phyloP scores from a whole-genome alignment of 2,888 invertebrate species.

The Tipula vernalis region DNA sequence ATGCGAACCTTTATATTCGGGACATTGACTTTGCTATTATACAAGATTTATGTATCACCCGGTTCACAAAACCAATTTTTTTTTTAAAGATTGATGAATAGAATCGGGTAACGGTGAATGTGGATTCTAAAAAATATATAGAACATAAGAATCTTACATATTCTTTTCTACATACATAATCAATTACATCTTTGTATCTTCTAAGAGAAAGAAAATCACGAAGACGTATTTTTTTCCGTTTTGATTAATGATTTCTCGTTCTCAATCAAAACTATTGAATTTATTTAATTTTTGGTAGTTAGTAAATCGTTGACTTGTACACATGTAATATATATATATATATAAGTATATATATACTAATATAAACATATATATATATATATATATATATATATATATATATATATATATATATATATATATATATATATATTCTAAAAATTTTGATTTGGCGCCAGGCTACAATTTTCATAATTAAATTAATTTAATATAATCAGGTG shows the following conservation, averaged over 20 bases:
- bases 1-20: not conserved
- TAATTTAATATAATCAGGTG: not conserved
- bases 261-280: constrained; percentile 4
- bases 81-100: constrained; percentile 4
- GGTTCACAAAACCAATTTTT: not conserved
- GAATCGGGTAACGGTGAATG: not conserved
- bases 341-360: too few species aligned
- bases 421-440: too few species aligned
- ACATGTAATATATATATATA: not conserved
- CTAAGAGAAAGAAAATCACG: not conserved
- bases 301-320: not conserved
- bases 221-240: not conserved
- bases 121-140: not conserved
- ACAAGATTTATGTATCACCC: not conserved
- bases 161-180: not conserved
- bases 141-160: not conserved
- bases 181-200: not conserved
- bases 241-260: not conserved
- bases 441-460: not conserved
- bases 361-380: too few species aligned
- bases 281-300: not conserved
- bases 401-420: not conserved
- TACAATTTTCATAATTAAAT: not conserved
- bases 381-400: not conserved
- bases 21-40: not conserved